Conservation (phyloP, 1,140 invertebrate species). For the Tachypleus tridentatus region DNA sequence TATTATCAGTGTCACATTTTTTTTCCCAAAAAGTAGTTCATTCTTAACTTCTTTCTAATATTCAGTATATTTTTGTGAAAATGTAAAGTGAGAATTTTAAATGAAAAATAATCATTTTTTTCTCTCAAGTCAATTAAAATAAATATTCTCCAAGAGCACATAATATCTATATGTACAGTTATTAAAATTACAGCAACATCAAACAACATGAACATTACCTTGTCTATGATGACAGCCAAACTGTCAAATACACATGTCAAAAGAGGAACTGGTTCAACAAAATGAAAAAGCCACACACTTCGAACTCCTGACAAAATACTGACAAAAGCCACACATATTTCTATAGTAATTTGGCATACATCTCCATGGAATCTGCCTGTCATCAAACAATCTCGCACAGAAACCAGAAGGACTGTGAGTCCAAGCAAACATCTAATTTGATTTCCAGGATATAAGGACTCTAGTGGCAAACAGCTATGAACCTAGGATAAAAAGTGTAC, state of each 20-base stretch:
- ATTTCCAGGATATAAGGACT: slow-evolving; percentile 17
- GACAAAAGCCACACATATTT: slow-evolving; percentile 6
- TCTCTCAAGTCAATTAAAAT: too few relatives aligned
- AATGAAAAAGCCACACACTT: slow-evolving; percentile 19
- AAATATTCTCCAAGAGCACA: too few relatives aligned
- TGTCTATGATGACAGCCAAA: background rate
- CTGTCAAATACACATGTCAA: slow-evolving; percentile 5
- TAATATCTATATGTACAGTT: too few relatives aligned
- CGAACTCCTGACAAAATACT: slow-evolving; percentile 13
- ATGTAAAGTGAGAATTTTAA: too few relatives aligned
- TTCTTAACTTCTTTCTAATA: too few relatives aligned
- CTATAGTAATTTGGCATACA: background rate
- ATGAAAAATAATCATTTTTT: too few relatives aligned
- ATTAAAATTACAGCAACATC: background rate
- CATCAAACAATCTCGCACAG: slow-evolving; percentile 1
- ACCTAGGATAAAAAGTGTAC: slow-evolving; percentile 8
- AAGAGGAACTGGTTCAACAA: slow-evolving; percentile 8
- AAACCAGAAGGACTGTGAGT: slow-evolving; percentile 12
- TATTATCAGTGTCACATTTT: too few relatives aligned
- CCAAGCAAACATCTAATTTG: slow-evolving; percentile 15
- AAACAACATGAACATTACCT: slow-evolving; percentile 4
- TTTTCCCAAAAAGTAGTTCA: too few relatives aligned
- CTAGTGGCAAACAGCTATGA: slow-evolving; percentile 11
- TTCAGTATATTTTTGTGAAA: too few relatives aligned
- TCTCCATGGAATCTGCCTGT: background rate